Conservation (phyloP, 2,113 vertebrate genomes). For the Ovis aries region ARS-UI_Ramb_v3.0 NC_056059.1:55468001-55468500, state of each 20-base stretch:
- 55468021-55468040: background rate
- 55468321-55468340: background rate
- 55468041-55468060: background rate
- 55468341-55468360: background rate
- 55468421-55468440: background rate
- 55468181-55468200: background rate
- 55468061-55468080: background rate
- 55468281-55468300: background rate
- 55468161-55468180: background rate
- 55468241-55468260: background rate
- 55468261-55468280: background rate
- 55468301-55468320: background rate
- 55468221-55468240: background rate
- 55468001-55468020: background rate
- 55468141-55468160: background rate
- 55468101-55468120: background rate
- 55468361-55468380: background rate
- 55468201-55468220: background rate
- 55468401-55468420: background rate
- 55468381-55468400: background rate
- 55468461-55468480: background rate
- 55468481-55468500: background rate
- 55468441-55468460: background rate
- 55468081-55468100: background rate
- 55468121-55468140: background rate